Conservation (phyloP, 2,888 invertebrate species). For the Arge pagana region DNA sequence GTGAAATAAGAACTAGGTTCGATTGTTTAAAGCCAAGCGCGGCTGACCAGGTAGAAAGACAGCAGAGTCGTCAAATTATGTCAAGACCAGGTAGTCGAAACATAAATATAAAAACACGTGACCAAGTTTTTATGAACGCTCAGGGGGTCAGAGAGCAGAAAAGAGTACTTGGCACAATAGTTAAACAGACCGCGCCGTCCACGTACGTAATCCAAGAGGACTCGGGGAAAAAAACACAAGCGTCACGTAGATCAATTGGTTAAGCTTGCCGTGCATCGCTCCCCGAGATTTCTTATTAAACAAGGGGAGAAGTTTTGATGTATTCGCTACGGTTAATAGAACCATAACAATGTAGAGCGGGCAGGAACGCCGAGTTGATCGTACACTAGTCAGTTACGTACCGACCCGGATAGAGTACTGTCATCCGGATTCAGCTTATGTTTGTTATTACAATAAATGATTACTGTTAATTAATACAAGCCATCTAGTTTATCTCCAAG, state of each 20-base stretch:
- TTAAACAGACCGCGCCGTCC: conserved; percentile 24
- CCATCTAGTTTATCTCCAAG: too few relatives aligned
- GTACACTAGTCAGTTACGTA: too few relatives aligned
- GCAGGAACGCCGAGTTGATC: too few relatives aligned
- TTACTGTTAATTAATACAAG: too few relatives aligned
- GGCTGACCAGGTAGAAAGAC: conserved; percentile 8
- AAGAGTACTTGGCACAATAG: conserved; percentile 16
- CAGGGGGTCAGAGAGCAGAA: conserved; percentile 22
- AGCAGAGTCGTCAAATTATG: conserved; percentile 22
- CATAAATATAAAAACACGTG: conserved; percentile 12
- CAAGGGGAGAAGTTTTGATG: conserved; percentile 13
- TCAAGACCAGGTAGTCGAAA: conserved; percentile 1
- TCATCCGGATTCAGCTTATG: too few relatives aligned
- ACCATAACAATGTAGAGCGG: too few relatives aligned
- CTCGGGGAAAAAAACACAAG: background rate
- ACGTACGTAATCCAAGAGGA: conserved; percentile 24
- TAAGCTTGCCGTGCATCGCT: conserved; percentile 3
- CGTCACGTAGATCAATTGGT: background rate
- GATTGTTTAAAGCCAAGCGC: background rate
- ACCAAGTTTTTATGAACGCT: conserved; percentile 24
- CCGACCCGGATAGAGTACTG: too few relatives aligned
- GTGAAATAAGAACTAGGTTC: conserved; percentile 5
- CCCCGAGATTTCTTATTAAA: conserved; percentile 3
- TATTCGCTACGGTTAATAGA: too few relatives aligned
- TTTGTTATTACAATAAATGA: too few relatives aligned